Conservation (phyloP, 2,113 vertebrate genomes). For the Sialia sialis region DNA sequence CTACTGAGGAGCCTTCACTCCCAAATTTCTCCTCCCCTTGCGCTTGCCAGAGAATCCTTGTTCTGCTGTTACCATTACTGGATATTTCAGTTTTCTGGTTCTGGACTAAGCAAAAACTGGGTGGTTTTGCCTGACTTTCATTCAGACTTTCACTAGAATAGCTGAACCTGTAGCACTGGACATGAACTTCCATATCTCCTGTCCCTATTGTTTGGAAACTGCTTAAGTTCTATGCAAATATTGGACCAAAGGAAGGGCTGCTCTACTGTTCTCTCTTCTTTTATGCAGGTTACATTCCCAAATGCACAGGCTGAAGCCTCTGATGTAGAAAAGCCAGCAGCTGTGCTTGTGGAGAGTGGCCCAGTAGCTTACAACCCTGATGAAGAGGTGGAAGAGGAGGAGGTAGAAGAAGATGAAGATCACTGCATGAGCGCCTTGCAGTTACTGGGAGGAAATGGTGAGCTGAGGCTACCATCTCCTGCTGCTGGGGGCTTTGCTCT, state of each 20-base stretch:
- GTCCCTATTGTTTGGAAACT: background rate
- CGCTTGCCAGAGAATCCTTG: background rate
- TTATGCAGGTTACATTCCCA: constrained; percentile 40
- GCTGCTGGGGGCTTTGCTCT: background rate
- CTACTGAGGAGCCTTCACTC: background rate
- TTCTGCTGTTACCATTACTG: background rate
- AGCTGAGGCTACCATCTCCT: background rate
- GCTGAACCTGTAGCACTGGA: background rate
- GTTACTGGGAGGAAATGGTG: constrained; percentile 85
- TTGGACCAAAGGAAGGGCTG: background rate
- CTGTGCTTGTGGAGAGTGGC: constrained; percentile 86
- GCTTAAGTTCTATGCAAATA: background rate
- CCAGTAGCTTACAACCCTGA: constrained; percentile 86
- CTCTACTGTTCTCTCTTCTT: background rate
- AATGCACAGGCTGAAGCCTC: constrained; percentile 11
- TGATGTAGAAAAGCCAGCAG: constrained; percentile 2
- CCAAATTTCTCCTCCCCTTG: background rate
- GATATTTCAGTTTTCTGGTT: background rate
- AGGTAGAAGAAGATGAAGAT: constrained; percentile 89
- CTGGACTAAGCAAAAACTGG: background rate
- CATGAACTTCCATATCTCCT: background rate
- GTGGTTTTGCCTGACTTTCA: background rate
- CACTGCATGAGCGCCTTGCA: constrained; percentile 89
- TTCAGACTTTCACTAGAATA: background rate
- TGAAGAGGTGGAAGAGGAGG: constrained; percentile 80